Conservation (phyloP, 1,140 invertebrate species). For the Dufourea novaeangliae region DNA sequence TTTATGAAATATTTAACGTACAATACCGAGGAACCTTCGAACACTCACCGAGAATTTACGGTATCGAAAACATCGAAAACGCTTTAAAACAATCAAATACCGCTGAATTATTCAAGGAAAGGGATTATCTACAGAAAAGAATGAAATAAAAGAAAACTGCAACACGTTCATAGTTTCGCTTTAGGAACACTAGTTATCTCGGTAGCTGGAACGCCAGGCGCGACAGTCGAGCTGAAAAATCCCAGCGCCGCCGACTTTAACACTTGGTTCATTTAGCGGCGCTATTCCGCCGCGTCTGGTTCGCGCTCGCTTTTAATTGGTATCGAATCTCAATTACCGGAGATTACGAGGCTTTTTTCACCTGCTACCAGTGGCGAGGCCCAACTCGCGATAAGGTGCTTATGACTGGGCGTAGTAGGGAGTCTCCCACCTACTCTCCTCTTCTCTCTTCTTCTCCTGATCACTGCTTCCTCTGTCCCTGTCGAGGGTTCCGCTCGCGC, state of each 20-base stretch:
- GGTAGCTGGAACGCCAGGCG: constrained; percentile 1
- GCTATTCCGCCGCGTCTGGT: constrained; percentile 28
- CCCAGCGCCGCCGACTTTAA: constrained; percentile 45
- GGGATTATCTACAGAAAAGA: neutral
- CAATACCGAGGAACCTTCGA: too few relatives aligned
- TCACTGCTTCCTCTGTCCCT: neutral
- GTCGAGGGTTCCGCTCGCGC: constrained; percentile 47
- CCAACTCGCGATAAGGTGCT: constrained; percentile 56
- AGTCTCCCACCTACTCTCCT: constrained; percentile 12
- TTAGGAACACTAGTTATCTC: constrained; percentile 29
- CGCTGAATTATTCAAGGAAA: constrained; percentile 10
- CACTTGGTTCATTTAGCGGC: constrained; percentile 52
- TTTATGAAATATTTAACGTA: too few relatives aligned
- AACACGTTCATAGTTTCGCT: neutral
- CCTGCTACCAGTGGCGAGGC: constrained; percentile 52
- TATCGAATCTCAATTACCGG: constrained; percentile 73
- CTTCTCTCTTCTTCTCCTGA: neutral
- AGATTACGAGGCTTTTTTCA: constrained; percentile 66
- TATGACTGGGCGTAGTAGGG: constrained; percentile 47
- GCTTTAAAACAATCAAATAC: too few relatives aligned
- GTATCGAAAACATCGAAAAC: too few relatives aligned
- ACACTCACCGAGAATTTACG: too few relatives aligned
- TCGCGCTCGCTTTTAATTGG: constrained; percentile 65
- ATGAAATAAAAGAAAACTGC: too few relatives aligned
- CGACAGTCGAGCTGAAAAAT: constrained; percentile 16